Conservation (phyloP, 2,113 vertebrate species). For the Panurus biarmicus region DNA sequence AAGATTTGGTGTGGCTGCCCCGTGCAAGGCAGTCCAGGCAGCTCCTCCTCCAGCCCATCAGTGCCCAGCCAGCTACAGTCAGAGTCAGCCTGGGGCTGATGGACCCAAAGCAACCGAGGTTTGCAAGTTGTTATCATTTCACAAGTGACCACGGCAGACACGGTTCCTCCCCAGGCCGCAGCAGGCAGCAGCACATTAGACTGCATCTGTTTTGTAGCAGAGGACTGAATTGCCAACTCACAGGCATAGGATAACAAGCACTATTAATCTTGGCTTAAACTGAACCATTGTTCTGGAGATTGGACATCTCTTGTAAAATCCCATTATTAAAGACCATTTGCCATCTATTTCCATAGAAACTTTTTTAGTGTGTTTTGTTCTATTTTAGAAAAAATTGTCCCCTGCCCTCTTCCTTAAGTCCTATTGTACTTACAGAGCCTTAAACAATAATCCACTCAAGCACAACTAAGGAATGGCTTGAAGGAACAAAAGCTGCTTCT, state of each 20-base stretch:
- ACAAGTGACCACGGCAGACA: accelerated
- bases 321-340: constrained; percentile 12
- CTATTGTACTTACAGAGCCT: neutral
- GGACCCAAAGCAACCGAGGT: neutral
- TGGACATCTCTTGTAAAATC: neutral
- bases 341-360: neutral
- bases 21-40: accelerated
- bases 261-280: constrained; percentile 11
- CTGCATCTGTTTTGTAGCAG: neutral
- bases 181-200: neutral
- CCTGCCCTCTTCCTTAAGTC: neutral
- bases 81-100: neutral
- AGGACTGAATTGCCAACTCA: neutral
- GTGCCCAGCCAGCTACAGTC: accelerated
- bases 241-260: neutral
- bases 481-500: constrained; percentile 37
- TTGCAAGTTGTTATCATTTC: accelerated
- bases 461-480: neutral
- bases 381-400: neutral
- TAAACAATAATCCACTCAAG: constrained; percentile 18
- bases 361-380: neutral
- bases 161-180: accelerated
- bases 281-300: neutral
- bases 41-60: neutral
- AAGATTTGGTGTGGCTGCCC: neutral